Base-by-base conservation (phyloP, 2,113 vertebrate genomes). In the Tonatia bakeri region DNA sequence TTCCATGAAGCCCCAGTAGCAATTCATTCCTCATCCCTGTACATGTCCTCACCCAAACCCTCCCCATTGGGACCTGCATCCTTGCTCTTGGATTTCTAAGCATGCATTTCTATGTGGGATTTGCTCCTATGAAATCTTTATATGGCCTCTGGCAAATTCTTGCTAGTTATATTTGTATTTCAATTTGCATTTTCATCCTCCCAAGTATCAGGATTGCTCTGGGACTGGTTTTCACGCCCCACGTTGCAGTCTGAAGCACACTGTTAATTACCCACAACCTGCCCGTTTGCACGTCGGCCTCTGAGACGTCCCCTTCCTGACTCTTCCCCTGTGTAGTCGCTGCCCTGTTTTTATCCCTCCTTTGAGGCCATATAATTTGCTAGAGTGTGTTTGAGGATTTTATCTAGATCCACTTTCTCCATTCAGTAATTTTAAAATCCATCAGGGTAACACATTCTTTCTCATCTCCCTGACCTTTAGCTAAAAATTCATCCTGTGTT, bases 11-110 rank as follows among this genome's bases (percentile, higher is more conserved):
- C 5, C 64, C 26, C n/a, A 22, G 7, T 2, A 4, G 24, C 28
- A 70, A 47, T 5, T 33, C n/a, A 14, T 40, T 8, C 22, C 43
- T 65, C 0, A 0, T 2, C 22, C 52, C 65, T 8, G 4, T 28
- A 33, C 31, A 1, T 0, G 11, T 36, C 70, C 38, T 75, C 16
- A 22, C 20, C 85, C 47, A 33, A 13, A 38, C 12, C 26, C 28
- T 6, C 31, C n/a, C 56, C 11, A 3, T 12, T n/a, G 28, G 0
- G 2, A 4, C 31, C 10, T 20, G 22, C 11, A 10, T 2, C 33
- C 17, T 9, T 12, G 16, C 14, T 28, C 75, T n/a, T 9, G 4
- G 38, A 5, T 20, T 20, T 61, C 40, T 11, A 14, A 11, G 5
- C 5, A 1, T 1, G 43, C 31, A 5, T 69, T 75, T 40, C 67